A percentile compares a stretch with the other conserved stretches of the same genome.
These are phyloP conservation scores for Xanthia icteritia DNA, from an alignment of 2,888 invertebrate genomes.

Conservation along the genomic window DNA sequence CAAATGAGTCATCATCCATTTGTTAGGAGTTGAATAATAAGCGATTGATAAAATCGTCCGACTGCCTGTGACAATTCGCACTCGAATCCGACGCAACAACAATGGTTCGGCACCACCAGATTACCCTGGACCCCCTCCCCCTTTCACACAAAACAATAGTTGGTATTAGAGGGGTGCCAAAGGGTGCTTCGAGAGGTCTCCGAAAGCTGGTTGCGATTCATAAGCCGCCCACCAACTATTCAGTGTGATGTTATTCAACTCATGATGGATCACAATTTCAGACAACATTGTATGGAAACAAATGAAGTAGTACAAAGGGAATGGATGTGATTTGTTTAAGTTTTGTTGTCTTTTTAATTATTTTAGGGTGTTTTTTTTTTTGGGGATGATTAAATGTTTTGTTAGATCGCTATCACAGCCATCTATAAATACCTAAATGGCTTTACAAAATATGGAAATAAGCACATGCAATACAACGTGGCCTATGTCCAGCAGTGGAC, in stretches of 20 bases:
- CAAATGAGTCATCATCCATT: conserved; percentile 83
- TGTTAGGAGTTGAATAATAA: conserved; percentile 85
- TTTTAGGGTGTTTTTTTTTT: conserved; percentile 38
- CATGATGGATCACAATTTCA: conserved; percentile 88
- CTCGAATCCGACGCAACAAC: conserved; percentile 85
- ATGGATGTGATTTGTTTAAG: conserved; percentile 69
- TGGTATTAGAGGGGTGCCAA: conserved; percentile 66
- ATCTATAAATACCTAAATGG: background rate
- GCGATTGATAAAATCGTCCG: conserved; percentile 86
- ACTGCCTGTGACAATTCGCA: conserved; percentile 88
- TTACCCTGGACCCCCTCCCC: conserved; percentile 71
- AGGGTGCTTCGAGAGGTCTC: conserved; percentile 76
- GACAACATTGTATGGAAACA: conserved; percentile 87
- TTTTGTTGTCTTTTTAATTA: conserved; percentile 60
- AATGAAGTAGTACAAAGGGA: conserved; percentile 81
- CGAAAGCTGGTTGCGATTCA: conserved; percentile 74
- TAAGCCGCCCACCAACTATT: conserved; percentile 85
- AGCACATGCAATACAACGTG: no score
- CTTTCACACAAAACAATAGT: conserved; percentile 65
- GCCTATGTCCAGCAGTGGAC: no score
- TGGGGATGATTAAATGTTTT: background rate
- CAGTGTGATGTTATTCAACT: conserved; percentile 86
- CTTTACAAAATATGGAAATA: background rate
- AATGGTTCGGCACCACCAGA: conserved; percentile 80
- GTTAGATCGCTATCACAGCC: background rate